These are phyloP conservation scores for Hippocampus mohnikei DNA, from an alignment of 2,113 vertebrate genomes.

Conservation along the genomic window DNA sequence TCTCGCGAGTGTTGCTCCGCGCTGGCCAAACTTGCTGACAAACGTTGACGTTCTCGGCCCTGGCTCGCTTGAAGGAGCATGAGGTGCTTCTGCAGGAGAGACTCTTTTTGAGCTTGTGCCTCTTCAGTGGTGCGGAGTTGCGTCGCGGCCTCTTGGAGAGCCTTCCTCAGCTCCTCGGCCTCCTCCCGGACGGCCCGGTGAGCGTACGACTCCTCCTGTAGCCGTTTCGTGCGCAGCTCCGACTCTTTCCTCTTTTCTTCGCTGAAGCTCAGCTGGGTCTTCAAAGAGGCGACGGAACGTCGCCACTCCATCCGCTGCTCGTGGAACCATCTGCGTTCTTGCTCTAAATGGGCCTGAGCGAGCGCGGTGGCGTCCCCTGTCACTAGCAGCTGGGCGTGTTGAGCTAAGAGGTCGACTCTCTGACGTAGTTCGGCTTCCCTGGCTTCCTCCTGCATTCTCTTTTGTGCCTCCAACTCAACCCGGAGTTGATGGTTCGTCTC, in stretches of 20 bases:
- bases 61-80: conserved; percentile 84
- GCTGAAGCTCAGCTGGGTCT: conserved; percentile 73
- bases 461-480: conserved; percentile 80
- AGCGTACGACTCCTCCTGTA: conserved; percentile 77
- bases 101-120: conserved; percentile 78
- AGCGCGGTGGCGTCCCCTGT: conserved; percentile 55
- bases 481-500: conserved; percentile 84
- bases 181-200: conserved; percentile 77
- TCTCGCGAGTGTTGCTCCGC: conserved; percentile 77
- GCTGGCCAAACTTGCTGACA: conserved; percentile 77
- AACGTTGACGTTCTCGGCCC: conserved; percentile 81
- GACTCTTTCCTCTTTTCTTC: conserved; percentile 77
- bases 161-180: conserved; percentile 72
- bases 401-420: conserved; percentile 80
- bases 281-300: conserved; percentile 55
- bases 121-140: conserved; percentile 79
- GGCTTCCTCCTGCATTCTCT: conserved; percentile 80
- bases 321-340: conserved; percentile 36
- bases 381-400: conserved; percentile 73
- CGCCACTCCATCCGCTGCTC: conserved; percentile 50
- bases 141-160: conserved; percentile 73
- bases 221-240: conserved; percentile 61
- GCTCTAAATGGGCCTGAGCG: conserved; percentile 52
- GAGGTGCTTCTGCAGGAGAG: conserved; percentile 81
- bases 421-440: conserved; percentile 81